Evolutionary conservation across 2,888 invertebrate genomes (phyloP), one percentile per base, ranked within the genome.

Genomic region (Epirrhoe alternata): DNA sequence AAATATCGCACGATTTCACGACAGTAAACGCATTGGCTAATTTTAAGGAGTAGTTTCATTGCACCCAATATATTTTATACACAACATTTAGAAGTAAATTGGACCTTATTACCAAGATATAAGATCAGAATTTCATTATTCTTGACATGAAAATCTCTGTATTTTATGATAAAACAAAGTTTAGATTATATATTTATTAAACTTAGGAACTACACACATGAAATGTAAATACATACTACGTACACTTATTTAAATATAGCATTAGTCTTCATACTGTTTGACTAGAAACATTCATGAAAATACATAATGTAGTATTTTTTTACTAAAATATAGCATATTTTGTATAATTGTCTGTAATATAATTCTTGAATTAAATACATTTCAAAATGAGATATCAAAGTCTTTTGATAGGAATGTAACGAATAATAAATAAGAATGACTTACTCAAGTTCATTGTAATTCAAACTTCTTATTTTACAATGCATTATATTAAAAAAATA

Each of bases 251-350:
- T 30, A 51, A n/a, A 61, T 61, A 24, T 24, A 24, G 24, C 24
- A 24, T 24, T 2, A 64, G 62, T 68, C 56, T 67, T 71, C 57
- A 71, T 70, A 69, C 47, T 55, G 47, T 71, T 64, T 75, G 75
- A 75, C 74, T 74, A 75, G 75, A 75, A 67, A 54, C 33, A 61
- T 64, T 69, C 38, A 63, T 55, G 50, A 59, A 59, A 66, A 58
- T 45, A 47, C 49, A 61, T 45, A 31, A 50, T 30, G 57, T 38
- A 52, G 45, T 56, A 54, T 35, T 45, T 16, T 5, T 2, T 24
- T 42, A 42, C 38, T 42, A 12, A 42, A 42, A 8, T 38, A 38
- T 10, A 10, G 12, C 12, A 42, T 10, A 38, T 38, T 3, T 10
- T 38, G 38, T 38, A 38, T 42, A 42, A 12, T 24, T 42, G 38